Conservation (phyloP, 2,888 invertebrate species). For the Heliconius erato region DNA sequence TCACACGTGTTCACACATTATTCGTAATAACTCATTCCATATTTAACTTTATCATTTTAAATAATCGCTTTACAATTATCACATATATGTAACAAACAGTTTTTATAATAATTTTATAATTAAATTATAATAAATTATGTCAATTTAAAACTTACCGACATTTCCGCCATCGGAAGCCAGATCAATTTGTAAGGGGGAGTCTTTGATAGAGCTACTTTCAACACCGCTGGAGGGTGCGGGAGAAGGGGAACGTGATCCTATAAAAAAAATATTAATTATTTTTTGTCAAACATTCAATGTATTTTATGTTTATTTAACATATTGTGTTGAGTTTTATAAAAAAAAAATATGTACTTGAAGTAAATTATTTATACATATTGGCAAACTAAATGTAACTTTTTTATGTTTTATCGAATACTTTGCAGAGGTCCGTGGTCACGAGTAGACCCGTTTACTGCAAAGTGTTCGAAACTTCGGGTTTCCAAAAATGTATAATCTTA, state of each 20-base stretch:
- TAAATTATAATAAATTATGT: no score
- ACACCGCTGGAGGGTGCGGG: constrained; percentile 95
- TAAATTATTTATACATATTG: neutral
- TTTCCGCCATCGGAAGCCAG: constrained; percentile 88
- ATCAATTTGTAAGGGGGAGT: constrained; percentile 93
- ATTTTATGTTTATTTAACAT: neutral
- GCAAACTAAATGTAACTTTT: neutral
- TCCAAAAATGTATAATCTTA: no score
- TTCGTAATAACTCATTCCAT: no score
- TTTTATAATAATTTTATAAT: no score
- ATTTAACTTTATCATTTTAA: no score
- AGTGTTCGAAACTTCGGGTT: no score
- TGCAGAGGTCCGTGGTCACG: no score
- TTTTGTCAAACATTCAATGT: neutral
- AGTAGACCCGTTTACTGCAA: no score
- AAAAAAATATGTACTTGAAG: neutral
- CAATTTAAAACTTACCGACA: constrained; percentile 68
- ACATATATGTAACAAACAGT: no score
- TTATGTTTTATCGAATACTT: no score
- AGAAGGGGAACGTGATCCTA: constrained; percentile 92
- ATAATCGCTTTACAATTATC: no score
- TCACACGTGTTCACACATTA: no score
- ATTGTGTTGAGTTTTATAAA: neutral
- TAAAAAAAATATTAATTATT: constrained; percentile 45
- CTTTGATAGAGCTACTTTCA: constrained; percentile 92